Conservation (phyloP, 2,113 vertebrate genomes). For the Chloebia gouldiae region DNA sequence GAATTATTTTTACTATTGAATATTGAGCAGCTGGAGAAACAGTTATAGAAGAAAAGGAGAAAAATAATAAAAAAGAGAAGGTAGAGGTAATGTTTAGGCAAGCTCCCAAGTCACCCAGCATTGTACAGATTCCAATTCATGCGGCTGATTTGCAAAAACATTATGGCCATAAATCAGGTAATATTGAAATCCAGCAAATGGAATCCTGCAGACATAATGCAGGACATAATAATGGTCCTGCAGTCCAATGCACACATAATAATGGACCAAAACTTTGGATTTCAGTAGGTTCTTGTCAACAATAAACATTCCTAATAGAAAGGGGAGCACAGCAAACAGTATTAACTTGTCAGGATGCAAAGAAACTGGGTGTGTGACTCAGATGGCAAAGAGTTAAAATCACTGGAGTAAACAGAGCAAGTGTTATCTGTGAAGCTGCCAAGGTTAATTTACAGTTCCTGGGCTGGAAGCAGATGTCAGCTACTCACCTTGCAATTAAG, state of each 20-base stretch:
- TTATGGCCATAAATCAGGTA: not conserved
- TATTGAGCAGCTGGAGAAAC: not conserved
- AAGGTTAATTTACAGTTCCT: not conserved
- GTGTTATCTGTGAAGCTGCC: not conserved
- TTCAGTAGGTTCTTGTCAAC: not conserved
- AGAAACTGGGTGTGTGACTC: not conserved
- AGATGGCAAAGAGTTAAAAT: not conserved
- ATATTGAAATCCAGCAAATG: not conserved
- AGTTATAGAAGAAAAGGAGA: not conserved
- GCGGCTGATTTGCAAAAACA: not conserved
- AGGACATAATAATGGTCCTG: not conserved
- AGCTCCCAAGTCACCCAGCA: not conserved
- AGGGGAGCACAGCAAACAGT: not conserved
- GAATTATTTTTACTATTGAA: not conserved
- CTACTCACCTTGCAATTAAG: not conserved
- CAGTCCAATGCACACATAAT: not conserved
- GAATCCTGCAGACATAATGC: not conserved
- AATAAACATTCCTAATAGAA: not conserved
- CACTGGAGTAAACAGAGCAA: not conserved
- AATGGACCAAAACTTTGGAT: not conserved
- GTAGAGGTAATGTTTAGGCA: not conserved
- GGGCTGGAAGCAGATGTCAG: not conserved
- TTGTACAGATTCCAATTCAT: not conserved
- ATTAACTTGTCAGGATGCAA: not conserved
- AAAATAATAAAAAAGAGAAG: not conserved